Percentiles rank a stretch among this genome's conserved stretches.
These are phyloP conservation scores for Cephalotes varians DNA, from an alignment of 2,888 invertebrate genomes.

Conservation along the genomic window DNA sequence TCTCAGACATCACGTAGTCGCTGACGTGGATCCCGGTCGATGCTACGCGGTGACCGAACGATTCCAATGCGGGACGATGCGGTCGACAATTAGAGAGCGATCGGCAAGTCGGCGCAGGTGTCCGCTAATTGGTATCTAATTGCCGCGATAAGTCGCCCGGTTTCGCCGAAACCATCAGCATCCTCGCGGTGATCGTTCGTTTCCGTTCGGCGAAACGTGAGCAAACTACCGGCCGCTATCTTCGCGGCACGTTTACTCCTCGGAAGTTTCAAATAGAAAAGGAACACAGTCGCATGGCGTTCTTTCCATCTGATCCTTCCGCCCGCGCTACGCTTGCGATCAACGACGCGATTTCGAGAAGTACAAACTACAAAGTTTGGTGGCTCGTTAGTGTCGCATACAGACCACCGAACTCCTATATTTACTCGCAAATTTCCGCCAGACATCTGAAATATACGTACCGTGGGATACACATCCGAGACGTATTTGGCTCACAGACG, in stretches of 20 bases:
- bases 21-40: conserved; percentile 34
- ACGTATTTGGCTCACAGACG: conserved; percentile 40
- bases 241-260: background rate
- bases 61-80: conserved; percentile 62
- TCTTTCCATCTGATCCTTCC: conserved; percentile 53
- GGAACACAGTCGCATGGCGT: conserved; percentile 13
- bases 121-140: conserved; percentile 75
- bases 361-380: conserved; percentile 74
- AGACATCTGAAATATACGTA: conserved; percentile 60
- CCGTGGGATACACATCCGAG: conserved; percentile 6
- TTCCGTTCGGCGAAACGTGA: conserved; percentile 49
- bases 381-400: conserved; percentile 77
- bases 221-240: conserved; percentile 41
- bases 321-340: conserved; percentile 50
- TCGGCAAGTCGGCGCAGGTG: conserved; percentile 67
- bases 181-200: conserved; percentile 29
- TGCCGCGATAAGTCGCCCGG: conserved; percentile 71
- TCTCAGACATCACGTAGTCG: conserved; percentile 35
- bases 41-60: conserved; percentile 60
- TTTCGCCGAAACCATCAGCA: conserved; percentile 58
- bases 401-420: conserved; percentile 68
- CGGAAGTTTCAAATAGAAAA: conserved; percentile 5
- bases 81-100: conserved; percentile 71
- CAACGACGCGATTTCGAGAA: conserved; percentile 60
- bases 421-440: conserved; percentile 72